Conservation (phyloP, 1,140 invertebrate genomes). For the Mizuhopecten yessoensis region DNA sequence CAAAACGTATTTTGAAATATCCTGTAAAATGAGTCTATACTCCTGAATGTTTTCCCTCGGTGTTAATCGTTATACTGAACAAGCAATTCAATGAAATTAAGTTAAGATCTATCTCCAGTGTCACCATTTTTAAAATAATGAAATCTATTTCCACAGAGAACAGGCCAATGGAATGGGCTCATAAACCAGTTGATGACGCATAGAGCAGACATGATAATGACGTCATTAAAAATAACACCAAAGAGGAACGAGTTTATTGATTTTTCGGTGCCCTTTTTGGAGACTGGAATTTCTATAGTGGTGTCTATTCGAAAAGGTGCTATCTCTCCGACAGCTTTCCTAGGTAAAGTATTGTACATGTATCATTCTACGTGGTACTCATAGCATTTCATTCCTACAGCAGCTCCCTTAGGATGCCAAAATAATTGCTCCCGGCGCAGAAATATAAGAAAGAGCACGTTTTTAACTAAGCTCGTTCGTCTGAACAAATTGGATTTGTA, state of each 20-base stretch:
- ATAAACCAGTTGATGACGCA: slow-evolving; percentile 96
- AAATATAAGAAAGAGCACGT: neutral
- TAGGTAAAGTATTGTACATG: slow-evolving; percentile 88
- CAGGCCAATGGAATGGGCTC: slow-evolving; percentile 95
- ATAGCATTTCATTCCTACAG: neutral
- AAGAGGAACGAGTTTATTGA: slow-evolving; percentile 95
- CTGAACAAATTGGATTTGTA: slow-evolving; percentile 33
- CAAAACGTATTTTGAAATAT: no score
- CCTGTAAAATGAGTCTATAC: no score
- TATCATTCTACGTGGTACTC: neutral
- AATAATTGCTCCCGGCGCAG: slow-evolving; percentile 1
- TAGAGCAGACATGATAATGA: slow-evolving; percentile 97
- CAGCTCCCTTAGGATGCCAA: neutral
- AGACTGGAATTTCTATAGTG: slow-evolving; percentile 98
- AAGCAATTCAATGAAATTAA: no score
- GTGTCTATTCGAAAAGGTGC: slow-evolving; percentile 98
- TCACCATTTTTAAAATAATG: neutral
- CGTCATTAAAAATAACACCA: slow-evolving; percentile 98
- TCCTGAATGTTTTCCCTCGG: no score
- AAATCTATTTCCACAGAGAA: slow-evolving; percentile 57
- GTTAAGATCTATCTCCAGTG: no score
- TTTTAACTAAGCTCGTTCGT: neutral
- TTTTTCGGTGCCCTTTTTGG: slow-evolving; percentile 98
- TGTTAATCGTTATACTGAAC: no score
- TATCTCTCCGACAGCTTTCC: slow-evolving; percentile 99